Conservation (phyloP, 2,113 vertebrate genomes). For the Numida meleagris region DNA sequence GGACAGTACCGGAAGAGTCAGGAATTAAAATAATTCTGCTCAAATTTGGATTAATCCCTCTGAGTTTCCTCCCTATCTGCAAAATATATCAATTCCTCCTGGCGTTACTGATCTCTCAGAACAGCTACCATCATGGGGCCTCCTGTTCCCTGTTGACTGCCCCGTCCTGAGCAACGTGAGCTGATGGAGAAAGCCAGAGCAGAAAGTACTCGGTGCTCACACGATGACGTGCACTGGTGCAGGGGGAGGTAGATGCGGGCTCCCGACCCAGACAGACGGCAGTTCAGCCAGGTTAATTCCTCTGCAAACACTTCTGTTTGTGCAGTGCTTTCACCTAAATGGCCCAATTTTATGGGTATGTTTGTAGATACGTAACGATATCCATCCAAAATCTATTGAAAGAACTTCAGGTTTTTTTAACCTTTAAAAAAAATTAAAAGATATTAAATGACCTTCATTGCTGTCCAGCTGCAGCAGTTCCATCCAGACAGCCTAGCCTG, state of each 20-base stretch:
- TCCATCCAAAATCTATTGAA: background rate
- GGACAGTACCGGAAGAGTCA: background rate
- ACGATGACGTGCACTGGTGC: background rate
- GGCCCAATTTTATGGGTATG: background rate
- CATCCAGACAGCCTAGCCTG: background rate
- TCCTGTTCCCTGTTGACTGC: background rate
- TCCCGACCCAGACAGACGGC: background rate
- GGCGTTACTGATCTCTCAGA: background rate
- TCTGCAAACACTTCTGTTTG: constrained; percentile 18
- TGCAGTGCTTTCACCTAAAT: background rate
- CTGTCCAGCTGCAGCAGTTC: background rate
- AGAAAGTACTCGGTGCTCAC: background rate
- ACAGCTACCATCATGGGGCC: background rate
- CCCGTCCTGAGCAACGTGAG: background rate
- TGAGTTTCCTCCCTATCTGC: background rate
- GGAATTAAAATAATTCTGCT: background rate
- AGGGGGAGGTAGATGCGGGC: background rate
- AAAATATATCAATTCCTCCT: background rate
- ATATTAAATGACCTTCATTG: background rate
- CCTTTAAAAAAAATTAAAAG: background rate
- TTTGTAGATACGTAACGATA: background rate
- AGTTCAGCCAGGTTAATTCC: background rate
- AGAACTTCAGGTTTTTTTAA: background rate
- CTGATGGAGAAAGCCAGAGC: background rate
- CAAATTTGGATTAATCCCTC: background rate